Evolutionary conservation across 2,113 vertebrate genomes (phyloP), one percentile per base, ranked within the genome.

Genomic region (Macrotis lagotis): DNA sequence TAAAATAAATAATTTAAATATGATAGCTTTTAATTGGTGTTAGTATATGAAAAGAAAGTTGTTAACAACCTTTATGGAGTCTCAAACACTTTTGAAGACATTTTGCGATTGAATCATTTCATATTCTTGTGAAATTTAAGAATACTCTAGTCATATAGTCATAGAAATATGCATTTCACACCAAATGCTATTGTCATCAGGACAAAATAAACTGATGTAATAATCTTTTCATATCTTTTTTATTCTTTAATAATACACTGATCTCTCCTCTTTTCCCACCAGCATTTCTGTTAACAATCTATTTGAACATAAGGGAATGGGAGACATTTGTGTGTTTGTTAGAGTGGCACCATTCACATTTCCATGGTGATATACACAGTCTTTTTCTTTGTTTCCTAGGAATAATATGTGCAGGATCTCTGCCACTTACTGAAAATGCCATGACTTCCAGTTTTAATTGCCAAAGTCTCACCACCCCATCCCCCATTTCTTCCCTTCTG

Each of bases 341-440:
- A 98, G 97, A 98, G 97, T 53, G 96, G 92, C 93, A 95, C 96
- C 97, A 95, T 98, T 98, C 97, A 96, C 93, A 97, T 98, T 97
- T 98, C 97, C 95, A 95, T 97, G 95, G 97, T 96, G 94, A 97
- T 97, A 97, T 94, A 93, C 51, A 96, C 93, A 97, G 93, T 93
- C 93, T 96, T 97, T 93, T 98, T 97, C 96, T 98, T 98, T 98
- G 95, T 98, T 97, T 94, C 92, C 95, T 66, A 19, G 92, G 95
- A 97, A 93, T 97, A 94, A 98, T 93, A 96, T 91, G 93, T 95
- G 96, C 93, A 97, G 98, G 97, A 97, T 97, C 96, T 98, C 93
- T 98, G 94, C 95, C 90, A 98, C 94, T 92, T 95, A 96, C 88
- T 98, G 89, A 92, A 97, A 97, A 97, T 95, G 97, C 92, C 97